Percentiles rank a stretch among this genome's conserved stretches.
Conservation (phyloP, 37 sponge, comb jelly and placozoan genomes). For the Hexactinellida sp. region DNA sequence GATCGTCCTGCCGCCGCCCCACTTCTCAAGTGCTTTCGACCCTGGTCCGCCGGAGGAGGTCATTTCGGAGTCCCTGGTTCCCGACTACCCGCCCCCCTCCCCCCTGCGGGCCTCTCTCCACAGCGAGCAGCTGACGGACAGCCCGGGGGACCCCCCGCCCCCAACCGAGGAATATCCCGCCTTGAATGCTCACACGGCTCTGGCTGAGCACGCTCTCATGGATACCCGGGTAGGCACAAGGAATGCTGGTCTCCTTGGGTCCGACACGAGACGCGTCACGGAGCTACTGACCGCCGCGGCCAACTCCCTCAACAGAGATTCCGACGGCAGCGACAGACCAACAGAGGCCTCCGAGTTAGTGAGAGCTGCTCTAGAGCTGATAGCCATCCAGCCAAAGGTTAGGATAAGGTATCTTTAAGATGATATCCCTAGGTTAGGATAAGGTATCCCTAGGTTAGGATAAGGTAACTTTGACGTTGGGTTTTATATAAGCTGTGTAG, state of each 20-base stretch:
- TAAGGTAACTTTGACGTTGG: too few relatives aligned
- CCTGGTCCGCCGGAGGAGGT: too few relatives aligned
- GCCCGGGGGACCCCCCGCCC: not conserved
- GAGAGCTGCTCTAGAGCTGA: not conserved
- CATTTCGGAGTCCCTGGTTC: not conserved
- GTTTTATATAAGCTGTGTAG: not conserved
- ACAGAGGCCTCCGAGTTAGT: not conserved
- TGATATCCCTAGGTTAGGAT: not conserved
- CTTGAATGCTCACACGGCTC: not conserved
- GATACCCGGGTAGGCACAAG: not conserved
- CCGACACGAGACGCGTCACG: not conserved
- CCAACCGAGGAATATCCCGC: not conserved
- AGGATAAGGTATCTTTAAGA: not conserved
- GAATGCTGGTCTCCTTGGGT: not conserved
- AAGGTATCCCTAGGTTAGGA: too few relatives aligned
- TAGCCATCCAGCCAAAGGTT: not conserved
- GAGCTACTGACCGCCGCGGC: constrained; percentile 6
- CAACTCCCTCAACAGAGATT: not conserved
- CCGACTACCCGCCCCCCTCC: not conserved
- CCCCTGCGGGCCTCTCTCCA: not conserved
- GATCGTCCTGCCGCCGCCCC: not conserved
- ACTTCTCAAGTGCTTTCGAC: not conserved
- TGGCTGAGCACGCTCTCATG: not conserved
- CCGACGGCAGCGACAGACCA: not conserved
- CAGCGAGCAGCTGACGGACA: not conserved